A percentile compares a stretch with the other conserved stretches of the same genome.
Conservation (phyloP, 2,797 vertebrate species). For the Scomberomorus guttatus region DNA sequence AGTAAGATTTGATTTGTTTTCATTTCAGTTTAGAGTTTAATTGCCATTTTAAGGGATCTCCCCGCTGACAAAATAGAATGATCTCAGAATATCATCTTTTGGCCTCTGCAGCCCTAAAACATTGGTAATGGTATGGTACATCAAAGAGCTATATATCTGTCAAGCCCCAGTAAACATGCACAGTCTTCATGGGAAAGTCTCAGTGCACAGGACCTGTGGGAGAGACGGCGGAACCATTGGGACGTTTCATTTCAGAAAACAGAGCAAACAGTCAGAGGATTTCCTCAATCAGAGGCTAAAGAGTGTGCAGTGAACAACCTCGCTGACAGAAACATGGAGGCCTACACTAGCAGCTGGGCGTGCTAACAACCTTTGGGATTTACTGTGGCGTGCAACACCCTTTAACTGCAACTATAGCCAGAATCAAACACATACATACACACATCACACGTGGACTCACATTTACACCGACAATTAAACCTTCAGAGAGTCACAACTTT, state of each 20-base stretch:
- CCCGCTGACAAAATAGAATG: not conserved
- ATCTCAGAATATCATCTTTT: constrained; percentile 25
- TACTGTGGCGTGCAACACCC: constrained; percentile 70
- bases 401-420: constrained; percentile 40
- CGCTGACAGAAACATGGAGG: constrained; percentile 88
- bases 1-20: not conserved
- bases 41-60: not conserved
- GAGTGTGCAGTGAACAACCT: constrained; percentile 87
- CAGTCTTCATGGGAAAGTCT: constrained; percentile 81
- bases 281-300: constrained; percentile 88
- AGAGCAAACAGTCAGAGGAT: constrained; percentile 88
- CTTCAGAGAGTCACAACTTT: constrained; percentile 32
- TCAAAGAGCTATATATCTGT: constrained; percentile 75
- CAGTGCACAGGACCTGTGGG: constrained; percentile 67
- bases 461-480: constrained; percentile 43
- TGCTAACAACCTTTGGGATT: constrained; percentile 86
- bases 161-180: constrained; percentile 69
- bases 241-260: constrained; percentile 79
- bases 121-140: constrained; percentile 30
- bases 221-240: constrained; percentile 80
- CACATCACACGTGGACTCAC: constrained; percentile 37
- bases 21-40: constrained; percentile 9
- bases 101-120: constrained; percentile 16
- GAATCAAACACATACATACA: constrained; percentile 42
- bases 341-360: constrained; percentile 78